A percentile compares a stretch with the other conserved stretches of the same genome.
Conservation (phyloP, 1,140 invertebrate species). For the Meloidogyne floridensis region DNA sequence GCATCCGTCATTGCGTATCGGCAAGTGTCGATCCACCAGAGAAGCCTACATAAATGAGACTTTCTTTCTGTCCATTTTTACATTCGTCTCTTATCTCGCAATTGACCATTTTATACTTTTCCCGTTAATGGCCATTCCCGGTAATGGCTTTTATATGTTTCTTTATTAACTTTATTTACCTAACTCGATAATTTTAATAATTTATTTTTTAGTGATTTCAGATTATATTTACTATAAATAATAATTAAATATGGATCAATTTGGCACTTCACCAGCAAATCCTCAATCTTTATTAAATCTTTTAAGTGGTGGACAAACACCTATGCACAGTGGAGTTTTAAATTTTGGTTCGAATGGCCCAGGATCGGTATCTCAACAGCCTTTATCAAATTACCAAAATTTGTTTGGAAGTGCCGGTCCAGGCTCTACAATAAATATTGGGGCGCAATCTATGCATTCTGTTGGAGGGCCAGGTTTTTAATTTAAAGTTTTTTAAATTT, state of each 20-base stretch:
- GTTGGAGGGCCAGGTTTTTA: constrained; percentile 41
- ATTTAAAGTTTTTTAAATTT: not conserved
- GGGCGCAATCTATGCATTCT: constrained; percentile 30
- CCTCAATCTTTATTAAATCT: constrained; percentile 50
- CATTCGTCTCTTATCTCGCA: too few relatives aligned
- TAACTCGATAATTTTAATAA: too few relatives aligned
- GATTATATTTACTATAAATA: too few relatives aligned
- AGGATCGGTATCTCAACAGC: constrained; percentile 33
- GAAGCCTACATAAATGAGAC: too few relatives aligned
- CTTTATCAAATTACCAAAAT: constrained; percentile 28
- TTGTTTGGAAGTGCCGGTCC: constrained; percentile 40
- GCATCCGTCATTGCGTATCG: too few relatives aligned
- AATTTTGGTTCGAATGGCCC: constrained; percentile 19
- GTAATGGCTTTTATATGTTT: too few relatives aligned
- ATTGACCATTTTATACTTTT: too few relatives aligned
- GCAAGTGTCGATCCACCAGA: too few relatives aligned
- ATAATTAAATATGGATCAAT: constrained; percentile 48
- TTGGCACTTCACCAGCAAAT: constrained; percentile 46
- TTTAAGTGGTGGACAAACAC: constrained; percentile 47
- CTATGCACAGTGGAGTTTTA: constrained; percentile 18
- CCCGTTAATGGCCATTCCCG: too few relatives aligned
- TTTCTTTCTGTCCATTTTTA: too few relatives aligned
- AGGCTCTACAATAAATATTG: constrained; percentile 33
- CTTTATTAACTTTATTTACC: too few relatives aligned
- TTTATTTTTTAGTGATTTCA: too few relatives aligned